Base-by-base conservation (phyloP, 2,113 vertebrate genomes). In the Cisticola juncidis region DNA sequence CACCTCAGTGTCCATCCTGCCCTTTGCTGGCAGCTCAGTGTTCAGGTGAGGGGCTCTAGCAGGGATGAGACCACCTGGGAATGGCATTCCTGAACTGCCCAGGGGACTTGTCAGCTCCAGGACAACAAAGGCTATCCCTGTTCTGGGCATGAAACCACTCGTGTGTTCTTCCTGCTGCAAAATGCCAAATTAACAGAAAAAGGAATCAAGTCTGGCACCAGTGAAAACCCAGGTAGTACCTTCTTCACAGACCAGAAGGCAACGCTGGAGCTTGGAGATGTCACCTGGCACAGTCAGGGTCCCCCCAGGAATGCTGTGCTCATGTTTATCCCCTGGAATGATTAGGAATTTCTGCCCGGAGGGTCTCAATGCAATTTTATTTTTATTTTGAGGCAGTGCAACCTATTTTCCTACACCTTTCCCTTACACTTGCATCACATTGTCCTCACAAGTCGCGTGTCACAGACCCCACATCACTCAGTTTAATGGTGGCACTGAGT, bases 51-150 rank as follows among this genome's bases (percentile, higher is more conserved):
- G 31, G 29, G 38, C 15, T 23, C 38, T 1, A 1, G 38, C 77
- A 81, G 38, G 68, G 77, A 62, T 1, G 15, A 85, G 29, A 18
- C 56, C 14, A 29, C n/a, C 18, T 10, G 56, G 28, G 8, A 56
- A 38, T 0, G 0, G 50, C 1, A 3, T 38, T 44, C 42, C 44
- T 71, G 51, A n/a, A 8, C 44, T 21, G 35, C 24, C 12, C 1
- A 4, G 18, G 13, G 28, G 2, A 5, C 22, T 47, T 2, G 4
- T 19, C 0, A 9, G 2, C 0, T 4, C 15, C 38, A 23, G 80
- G 29, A 47, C 11, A 29, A 66, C 61, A 58, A 68, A 22, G 4
- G 16, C 31, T 68, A 38, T 42, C 15, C 7, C 2, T 36, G 35
- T 5, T 12, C 25, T 3, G 2, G 12, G 3, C 8, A 36, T 42